Conservation (phyloP, 2,888 invertebrate genomes). For the Trissolcus japonicus region DNA sequence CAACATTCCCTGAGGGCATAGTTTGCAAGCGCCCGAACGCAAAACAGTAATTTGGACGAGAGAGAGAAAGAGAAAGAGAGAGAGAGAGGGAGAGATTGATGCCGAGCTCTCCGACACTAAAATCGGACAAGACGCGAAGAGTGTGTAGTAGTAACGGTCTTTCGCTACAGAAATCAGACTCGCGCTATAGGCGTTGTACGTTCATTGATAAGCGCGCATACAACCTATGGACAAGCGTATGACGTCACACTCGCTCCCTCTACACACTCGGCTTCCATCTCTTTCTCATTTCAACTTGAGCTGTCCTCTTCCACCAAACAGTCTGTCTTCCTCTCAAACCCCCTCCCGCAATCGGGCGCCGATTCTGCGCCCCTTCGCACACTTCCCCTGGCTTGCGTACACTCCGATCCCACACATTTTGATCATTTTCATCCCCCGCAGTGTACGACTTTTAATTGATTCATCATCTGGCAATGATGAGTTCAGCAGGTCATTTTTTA, state of each 20-base stretch:
- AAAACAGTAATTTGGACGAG: constrained; percentile 20
- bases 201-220: constrained; percentile 71
- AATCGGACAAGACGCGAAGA: constrained; percentile 12
- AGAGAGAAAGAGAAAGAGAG: constrained; percentile 9
- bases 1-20: background rate
- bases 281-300: constrained; percentile 15
- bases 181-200: constrained; percentile 69
- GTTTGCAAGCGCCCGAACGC: constrained; percentile 10
- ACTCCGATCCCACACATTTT: constrained; percentile 20
- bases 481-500: background rate
- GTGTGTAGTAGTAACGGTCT: constrained; percentile 35
- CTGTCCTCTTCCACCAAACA: background rate
- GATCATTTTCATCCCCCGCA: constrained; percentile 24
- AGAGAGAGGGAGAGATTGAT: constrained; percentile 23
- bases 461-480: constrained; percentile 7
- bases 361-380: constrained; percentile 44
- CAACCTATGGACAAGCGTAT: constrained; percentile 54
- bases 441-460: constrained; percentile 24
- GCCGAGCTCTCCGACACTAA: background rate
- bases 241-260: constrained; percentile 45
- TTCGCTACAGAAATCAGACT: constrained; percentile 45
- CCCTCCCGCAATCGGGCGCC: constrained; percentile 15
- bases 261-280: constrained; percentile 25
- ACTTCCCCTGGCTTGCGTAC: constrained; percentile 17
- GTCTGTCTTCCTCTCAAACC: background rate